Evolutionary conservation across 2,113 vertebrate genomes (phyloP).

Genomic region (Dipodomys spectabilis): DNA sequence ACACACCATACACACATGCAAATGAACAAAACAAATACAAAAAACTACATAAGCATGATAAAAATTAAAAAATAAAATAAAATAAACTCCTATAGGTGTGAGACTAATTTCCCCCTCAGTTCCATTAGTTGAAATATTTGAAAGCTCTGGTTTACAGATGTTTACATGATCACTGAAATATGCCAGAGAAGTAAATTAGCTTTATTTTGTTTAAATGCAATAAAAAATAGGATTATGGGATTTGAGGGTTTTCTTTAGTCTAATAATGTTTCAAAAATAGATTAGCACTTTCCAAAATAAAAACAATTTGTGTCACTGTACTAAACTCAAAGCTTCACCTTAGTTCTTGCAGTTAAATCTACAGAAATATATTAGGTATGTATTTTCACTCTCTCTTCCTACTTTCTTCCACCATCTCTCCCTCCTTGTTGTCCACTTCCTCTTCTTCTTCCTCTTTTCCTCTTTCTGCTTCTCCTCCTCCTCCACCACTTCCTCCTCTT

Average conservation of each 20-base stretch:
- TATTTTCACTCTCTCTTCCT: too few relatives aligned
- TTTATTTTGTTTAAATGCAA: background rate
- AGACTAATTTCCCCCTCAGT: background rate
- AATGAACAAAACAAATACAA: too few relatives aligned
- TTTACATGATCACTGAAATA: background rate
- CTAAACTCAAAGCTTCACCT: background rate
- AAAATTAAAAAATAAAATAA: background rate
- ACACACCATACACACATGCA: too few relatives aligned
- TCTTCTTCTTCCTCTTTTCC: too few relatives aligned
- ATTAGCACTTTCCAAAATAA: background rate
- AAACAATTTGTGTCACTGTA: background rate
- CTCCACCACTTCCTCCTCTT: too few relatives aligned
- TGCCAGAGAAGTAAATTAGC: background rate
- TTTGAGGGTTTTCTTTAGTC: background rate
- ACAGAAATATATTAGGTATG: background rate
- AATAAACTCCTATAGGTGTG: background rate
- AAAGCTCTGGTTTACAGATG: background rate
- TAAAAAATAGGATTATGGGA: background rate
- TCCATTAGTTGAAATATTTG: constrained; percentile 26
- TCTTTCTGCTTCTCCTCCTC: too few relatives aligned
- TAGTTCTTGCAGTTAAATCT: background rate
- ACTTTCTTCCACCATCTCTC: too few relatives aligned
- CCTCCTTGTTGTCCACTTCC: too few relatives aligned
- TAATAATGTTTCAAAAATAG: background rate
- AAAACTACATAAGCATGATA: too few relatives aligned